These are phyloP conservation scores for Sakesphorus luctuosus DNA, from an alignment of 2,113 vertebrate genomes.

Conservation along the genomic window DNA sequence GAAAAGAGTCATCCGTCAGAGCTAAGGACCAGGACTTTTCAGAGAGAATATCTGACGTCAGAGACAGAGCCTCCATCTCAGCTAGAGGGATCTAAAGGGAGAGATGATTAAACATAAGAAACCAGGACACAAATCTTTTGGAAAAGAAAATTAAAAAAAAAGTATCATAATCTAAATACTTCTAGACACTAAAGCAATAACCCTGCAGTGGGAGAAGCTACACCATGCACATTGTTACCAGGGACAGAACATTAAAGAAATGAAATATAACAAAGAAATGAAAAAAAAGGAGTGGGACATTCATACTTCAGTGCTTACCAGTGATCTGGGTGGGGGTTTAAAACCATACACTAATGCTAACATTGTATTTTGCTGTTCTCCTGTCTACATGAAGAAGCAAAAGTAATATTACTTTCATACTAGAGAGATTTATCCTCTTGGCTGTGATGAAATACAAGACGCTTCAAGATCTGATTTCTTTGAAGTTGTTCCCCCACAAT, in stretches of 20 bases:
- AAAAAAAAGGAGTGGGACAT: background rate
- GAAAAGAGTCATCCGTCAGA: conserved; percentile 95
- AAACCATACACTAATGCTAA: conserved; percentile 25
- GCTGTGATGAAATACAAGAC: background rate
- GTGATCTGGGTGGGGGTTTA: conserved; percentile 10
- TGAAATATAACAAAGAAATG: background rate
- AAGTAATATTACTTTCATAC: background rate
- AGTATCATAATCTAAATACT: conserved; percentile 48
- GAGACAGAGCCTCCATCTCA: conserved; percentile 99
- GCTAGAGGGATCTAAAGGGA: conserved; percentile 99
- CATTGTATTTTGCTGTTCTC: background rate
- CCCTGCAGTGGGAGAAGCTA: conserved; percentile 30
- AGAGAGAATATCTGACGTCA: conserved; percentile 92
- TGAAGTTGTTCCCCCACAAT: background rate
- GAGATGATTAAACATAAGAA: conserved; percentile 91
- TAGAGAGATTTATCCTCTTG: background rate
- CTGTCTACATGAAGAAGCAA: background rate
- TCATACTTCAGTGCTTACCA: conserved; percentile 19
- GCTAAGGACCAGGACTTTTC: conserved; percentile 99
- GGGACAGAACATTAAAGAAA: conserved; percentile 29
- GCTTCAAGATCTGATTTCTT: background rate
- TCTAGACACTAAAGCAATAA: conserved; percentile 52
- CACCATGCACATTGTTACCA: background rate
- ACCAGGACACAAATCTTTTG: conserved; percentile 70
- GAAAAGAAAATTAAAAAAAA: conserved; percentile 21